A percentile compares a stretch with the other conserved stretches of the same genome.
These are phyloP conservation scores for Cryptocephalus moraei DNA, from an alignment of 2,888 invertebrate genomes.

Conservation along the genomic window DNA sequence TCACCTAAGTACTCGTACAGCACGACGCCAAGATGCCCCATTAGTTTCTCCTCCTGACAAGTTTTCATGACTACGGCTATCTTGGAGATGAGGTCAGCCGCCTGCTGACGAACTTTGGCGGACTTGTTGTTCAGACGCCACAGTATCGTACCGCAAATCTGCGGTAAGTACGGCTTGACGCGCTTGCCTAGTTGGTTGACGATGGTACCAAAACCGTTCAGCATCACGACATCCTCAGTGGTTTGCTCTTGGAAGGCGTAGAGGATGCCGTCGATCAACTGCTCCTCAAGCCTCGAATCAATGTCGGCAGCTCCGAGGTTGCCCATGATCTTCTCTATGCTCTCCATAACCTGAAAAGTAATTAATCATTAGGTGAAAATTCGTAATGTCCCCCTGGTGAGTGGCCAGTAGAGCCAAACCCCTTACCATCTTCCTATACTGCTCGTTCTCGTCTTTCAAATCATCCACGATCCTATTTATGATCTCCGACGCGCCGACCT, in stretches of 20 bases:
- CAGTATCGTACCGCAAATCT: slow-evolving; percentile 98
- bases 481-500: slow-evolving; percentile 99
- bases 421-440: slow-evolving; percentile 92
- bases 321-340: slow-evolving; percentile 97
- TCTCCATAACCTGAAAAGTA: slow-evolving; percentile 73
- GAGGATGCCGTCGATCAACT: slow-evolving; percentile 96
- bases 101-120: slow-evolving; percentile 98
- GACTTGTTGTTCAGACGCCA: slow-evolving; percentile 99
- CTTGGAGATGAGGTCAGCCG: slow-evolving; percentile 95
- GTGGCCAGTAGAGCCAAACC: no score
- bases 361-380: no score
- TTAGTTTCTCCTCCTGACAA: slow-evolving; percentile 98
- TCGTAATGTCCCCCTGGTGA: no score
- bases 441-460: slow-evolving; percentile 98
- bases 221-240: slow-evolving; percentile 98
- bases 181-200: slow-evolving; percentile 95
- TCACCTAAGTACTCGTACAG: slow-evolving; percentile 98
- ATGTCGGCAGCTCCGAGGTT: slow-evolving; percentile 97
- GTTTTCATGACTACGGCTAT: slow-evolving; percentile 99
- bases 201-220: slow-evolving; percentile 98
- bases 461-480: slow-evolving; percentile 98
- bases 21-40: slow-evolving; percentile 99
- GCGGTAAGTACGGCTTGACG: slow-evolving; percentile 96
- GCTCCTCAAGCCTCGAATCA: slow-evolving; percentile 95
- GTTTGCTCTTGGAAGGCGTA: slow-evolving; percentile 99